Base-by-base conservation (phyloP, 2,113 vertebrate species). In the Haemorhous mexicanus region DNA sequence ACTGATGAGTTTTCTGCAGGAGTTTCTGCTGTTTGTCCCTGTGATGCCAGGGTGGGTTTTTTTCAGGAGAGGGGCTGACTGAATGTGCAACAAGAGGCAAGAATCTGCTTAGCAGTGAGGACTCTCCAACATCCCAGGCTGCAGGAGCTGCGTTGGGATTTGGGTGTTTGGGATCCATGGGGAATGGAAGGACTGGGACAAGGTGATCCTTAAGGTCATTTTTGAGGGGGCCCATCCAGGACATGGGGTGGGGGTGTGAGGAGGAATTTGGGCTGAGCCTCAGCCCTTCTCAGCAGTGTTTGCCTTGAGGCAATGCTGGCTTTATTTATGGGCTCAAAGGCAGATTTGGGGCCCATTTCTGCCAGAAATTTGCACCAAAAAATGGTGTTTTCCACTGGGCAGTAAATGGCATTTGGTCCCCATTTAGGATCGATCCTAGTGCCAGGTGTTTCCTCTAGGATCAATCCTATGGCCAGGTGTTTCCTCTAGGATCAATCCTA, bases 401-500 rank as follows among this genome's bases (percentile, higher is more conserved):
- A 33, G 22, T 15, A 12, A 41, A 19, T 20, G 70, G 50, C 2
- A 11, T 4, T 28, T 15, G 69, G 50, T 39, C 39, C 41, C 41
- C 28, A 19, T 53, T 53, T 28, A 30, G 50, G 50, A 18, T 4
- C 2, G 6, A 17, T 52, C 50, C 19, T 8, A 3, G 8, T 18
- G 5, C 17, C 46, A 49, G n/a, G 18, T 28, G 10, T 35, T 49
- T 49, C 17, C 23, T 35, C 22, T 32, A 53, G 49, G 35, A 23
- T 17, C 1, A 0, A 18, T 41, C 1, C 20, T 4, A 6, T 4
- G 3, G 20, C 8, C 46, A 69, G 16, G 26, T 13, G 21, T 39
- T 13, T 14, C 20, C 28, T 37, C 50, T 12, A 30, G 67, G 47
- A 30, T 50, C 1, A 0, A 3, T 37, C 1, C 13, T 10, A 2